Percentiles rank a stretch among this genome's conserved stretches.
Conservation (phyloP, 2,797 vertebrate genomes). For the Octomys mimax region DNA sequence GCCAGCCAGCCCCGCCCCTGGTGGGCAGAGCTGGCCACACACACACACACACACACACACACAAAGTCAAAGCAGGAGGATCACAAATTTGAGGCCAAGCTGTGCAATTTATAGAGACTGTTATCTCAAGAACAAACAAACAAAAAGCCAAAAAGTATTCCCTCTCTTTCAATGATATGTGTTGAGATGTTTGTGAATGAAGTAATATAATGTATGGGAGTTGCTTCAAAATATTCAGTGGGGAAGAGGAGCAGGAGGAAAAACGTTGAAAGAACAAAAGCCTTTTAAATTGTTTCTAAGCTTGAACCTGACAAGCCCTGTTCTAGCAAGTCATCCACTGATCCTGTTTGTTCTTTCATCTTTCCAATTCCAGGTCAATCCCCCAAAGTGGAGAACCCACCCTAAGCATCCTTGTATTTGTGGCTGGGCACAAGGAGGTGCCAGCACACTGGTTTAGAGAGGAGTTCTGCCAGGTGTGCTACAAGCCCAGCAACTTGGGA, state of each 20-base stretch:
- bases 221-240: conserved; percentile 28
- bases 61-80: neutral
- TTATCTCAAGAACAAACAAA: neutral
- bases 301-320: conserved; percentile 25
- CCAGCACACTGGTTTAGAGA: conserved; percentile 43
- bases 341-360: neutral
- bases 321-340: neutral
- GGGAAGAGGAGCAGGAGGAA: neutral
- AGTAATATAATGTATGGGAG: neutral
- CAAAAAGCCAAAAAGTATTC: neutral
- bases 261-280: conserved; percentile 5
- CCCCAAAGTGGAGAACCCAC: neutral
- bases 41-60: too few relatives aligned
- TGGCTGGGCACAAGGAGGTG: conserved; percentile 50
- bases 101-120: neutral
- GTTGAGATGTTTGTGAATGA: neutral
- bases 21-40: too few relatives aligned
- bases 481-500: neutral
- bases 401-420: conserved; percentile 1
- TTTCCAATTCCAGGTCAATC: neutral
- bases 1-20: too few relatives aligned
- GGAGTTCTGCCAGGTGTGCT: neutral
- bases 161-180: conserved; percentile 41
- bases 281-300: neutral
- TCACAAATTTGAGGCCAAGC: neutral